Percentiles rank a stretch among this genome's conserved stretches.
phyloP scores from a whole-genome alignment of 2,113 vertebrate genomes.

The Hipposideros armiger region DNA sequence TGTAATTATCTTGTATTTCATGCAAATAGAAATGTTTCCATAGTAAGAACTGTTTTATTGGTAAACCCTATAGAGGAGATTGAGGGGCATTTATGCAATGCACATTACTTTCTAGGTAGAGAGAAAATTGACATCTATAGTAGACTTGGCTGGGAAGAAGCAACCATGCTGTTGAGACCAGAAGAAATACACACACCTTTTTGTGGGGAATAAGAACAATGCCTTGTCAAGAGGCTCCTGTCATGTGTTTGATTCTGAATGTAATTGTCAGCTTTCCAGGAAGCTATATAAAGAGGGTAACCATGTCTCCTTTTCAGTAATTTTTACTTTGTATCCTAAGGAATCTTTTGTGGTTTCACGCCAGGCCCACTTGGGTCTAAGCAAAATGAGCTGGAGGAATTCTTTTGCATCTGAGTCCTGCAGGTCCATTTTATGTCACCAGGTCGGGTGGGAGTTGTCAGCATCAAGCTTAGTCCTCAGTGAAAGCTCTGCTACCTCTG shows the following conservation, averaged over 20 bases:
- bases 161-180: fast-evolving
- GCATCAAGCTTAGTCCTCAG: not conserved
- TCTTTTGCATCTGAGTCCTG: not conserved
- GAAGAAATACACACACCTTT: fast-evolving
- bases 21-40: not conserved
- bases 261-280: not conserved
- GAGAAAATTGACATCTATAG: not conserved
- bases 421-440: not conserved
- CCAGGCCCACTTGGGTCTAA: not conserved
- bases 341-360: not conserved
- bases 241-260: not conserved
- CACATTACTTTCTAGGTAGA: not conserved
- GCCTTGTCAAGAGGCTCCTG: not conserved
- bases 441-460: not conserved
- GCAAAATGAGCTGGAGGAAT: not conserved
- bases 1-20: not conserved
- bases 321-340: conserved; percentile 31
- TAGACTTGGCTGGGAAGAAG: not conserved
- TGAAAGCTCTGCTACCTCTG: not conserved
- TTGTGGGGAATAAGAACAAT: not conserved
- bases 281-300: not conserved
- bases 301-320: not conserved
- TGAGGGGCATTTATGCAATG: not conserved
- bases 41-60: not conserved
- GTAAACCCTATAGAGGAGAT: not conserved